Evolutionary conservation across 2,113 vertebrate genomes (phyloP).

Genomic region (Capreolus pygargus): DNA sequence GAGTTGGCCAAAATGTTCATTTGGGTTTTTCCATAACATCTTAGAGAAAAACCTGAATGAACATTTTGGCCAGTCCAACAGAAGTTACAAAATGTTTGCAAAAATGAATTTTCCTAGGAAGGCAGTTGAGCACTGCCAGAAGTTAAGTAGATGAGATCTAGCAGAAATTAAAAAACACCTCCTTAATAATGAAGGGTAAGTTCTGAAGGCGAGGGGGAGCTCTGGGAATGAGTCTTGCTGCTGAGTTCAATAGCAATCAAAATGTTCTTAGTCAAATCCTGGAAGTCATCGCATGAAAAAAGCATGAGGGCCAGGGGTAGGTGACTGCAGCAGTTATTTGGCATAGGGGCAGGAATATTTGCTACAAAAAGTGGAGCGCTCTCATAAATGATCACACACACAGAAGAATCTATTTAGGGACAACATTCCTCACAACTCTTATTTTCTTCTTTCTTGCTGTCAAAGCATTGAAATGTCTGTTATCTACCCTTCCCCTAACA

Average conservation of each 20-base stretch:
- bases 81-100: not conserved
- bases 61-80: not conserved
- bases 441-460: not conserved
- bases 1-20: not conserved
- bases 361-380: not conserved
- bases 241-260: not conserved
- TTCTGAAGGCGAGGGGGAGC: not conserved
- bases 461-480: not conserved
- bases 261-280: not conserved
- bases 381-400: not conserved
- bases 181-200: not conserved
- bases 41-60: not conserved
- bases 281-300: not conserved
- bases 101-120: constrained; percentile 15
- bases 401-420: not conserved
- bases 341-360: not conserved
- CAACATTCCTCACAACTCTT: not conserved
- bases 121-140: not conserved
- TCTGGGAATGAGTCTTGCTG: not conserved
- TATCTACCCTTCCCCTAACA: not conserved
- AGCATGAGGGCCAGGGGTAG: not conserved
- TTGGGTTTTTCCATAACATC: not conserved
- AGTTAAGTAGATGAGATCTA: not conserved
- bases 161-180: not conserved
- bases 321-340: not conserved